Conservation (phyloP, 30 jellyfish, hydroid and myxozoan species). For the Turritopsis rubra region DNA sequence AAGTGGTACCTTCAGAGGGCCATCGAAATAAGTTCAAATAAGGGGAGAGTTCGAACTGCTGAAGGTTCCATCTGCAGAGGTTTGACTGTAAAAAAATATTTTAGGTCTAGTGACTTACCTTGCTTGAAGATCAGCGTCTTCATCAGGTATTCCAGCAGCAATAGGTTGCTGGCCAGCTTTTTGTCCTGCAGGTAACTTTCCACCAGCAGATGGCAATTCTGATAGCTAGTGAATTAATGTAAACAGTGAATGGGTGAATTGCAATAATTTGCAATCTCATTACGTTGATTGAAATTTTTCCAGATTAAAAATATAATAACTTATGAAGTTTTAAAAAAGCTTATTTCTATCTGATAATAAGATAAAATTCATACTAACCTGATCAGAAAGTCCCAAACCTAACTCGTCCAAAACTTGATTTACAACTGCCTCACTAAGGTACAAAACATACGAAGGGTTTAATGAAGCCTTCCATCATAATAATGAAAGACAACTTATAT, state of each 20-base stretch:
- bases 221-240: constrained; percentile 59
- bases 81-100: background rate
- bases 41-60: no score
- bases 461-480: no score
- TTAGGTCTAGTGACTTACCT: constrained; percentile 31
- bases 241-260: no score
- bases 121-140: constrained; percentile 95
- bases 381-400: constrained; percentile 72
- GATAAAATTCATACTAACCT: no score
- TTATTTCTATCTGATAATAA: no score
- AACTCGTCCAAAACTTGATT: constrained; percentile 90
- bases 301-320: no score
- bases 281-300: background rate
- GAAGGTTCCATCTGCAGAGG: no score
- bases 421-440: constrained; percentile 87
- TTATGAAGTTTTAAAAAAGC: no score
- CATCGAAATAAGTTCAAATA: no score
- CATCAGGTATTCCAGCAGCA: constrained; percentile 74
- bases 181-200: constrained; percentile 50
- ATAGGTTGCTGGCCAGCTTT: constrained; percentile 56
- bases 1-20: no score
- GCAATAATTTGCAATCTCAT: background rate
- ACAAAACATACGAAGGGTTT: no score
- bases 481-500: background rate
- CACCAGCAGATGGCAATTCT: constrained; percentile 88